Evolutionary conservation across 2,113 vertebrate species (phyloP), one percentile per base, ranked within the genome.

Genomic region (Oreochromis aureus): DNA sequence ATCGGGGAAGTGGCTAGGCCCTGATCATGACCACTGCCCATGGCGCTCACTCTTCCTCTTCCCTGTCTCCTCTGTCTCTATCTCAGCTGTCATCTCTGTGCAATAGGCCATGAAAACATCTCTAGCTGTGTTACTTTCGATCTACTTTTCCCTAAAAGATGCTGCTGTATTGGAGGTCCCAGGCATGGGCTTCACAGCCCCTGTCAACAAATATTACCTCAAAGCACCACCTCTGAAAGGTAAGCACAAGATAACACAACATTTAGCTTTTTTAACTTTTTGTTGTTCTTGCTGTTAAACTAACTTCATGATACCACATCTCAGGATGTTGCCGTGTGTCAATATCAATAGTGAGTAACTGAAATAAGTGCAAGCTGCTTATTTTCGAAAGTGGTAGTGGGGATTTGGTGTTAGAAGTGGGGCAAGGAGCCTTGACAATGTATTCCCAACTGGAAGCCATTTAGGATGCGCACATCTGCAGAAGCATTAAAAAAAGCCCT

Each of bases 321-420:
- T 91, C 69, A 91, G 92, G 92, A 92, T 82, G 83, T 88, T 51
- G 92, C 94, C 83, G 88, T 86, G 91, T 94, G 92, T 95, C 94
- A 92, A 92, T 92, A 94, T 92, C 91, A 90, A 89, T 87, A 93
- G 90, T 94, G 93, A 94, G 85, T 94, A 94, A 92, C 86, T 95
- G 93, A 94, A 92, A 94, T 94, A 96, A 96, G 96, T 96, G 96
- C 96, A 97, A 96, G 96, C 95, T 96, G 96, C 95, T 90, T 83
- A 66, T 82, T 91, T 86, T 90, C 80, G 46, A 91, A 95, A 93
- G 90, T 94, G 93, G 89, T 89, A 84, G 88, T 87, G 30, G 85
- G 88, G 55, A 71, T 87, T 93, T 92, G 87, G 91, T 90, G 84
- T 69, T 82, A 83, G 87, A 92, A 87, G 81, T 79, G 89, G 93